Evolutionary conservation across 2,797 vertebrate species (phyloP).

Genomic region (Ctenopoma multispine): DNA sequence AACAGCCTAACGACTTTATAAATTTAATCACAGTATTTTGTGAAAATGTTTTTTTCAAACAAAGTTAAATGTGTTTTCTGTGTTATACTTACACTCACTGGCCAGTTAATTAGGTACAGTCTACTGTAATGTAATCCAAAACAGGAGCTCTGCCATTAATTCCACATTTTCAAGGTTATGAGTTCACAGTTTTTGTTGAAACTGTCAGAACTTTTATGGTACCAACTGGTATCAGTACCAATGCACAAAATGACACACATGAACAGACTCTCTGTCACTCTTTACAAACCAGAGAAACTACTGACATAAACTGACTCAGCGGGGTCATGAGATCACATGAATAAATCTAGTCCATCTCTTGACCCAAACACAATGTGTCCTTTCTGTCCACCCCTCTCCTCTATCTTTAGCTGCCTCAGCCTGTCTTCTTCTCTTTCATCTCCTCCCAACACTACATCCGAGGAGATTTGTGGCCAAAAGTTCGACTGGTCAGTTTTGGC

Average conservation of each 20-base stretch:
- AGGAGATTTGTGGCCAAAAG: slow-evolving; percentile 43
- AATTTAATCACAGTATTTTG: background rate
- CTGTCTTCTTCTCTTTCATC: slow-evolving; percentile 4
- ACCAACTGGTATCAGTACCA: no score
- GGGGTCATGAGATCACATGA: slow-evolving; percentile 39
- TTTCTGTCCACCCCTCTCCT: slow-evolving; percentile 30
- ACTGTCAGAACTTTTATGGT: no score
- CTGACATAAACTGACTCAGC: slow-evolving; percentile 42
- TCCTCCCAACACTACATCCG: slow-evolving; percentile 7
- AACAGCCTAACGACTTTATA: background rate
- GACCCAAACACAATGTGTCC: slow-evolving; percentile 51
- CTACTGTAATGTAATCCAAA: no score
- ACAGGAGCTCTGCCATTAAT: no score
- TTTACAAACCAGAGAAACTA: slow-evolving; percentile 8
- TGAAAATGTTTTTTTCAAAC: background rate
- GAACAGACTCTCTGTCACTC: slow-evolving; percentile 8
- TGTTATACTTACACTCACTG: no score
- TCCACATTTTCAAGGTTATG: no score
- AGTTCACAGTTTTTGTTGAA: no score
- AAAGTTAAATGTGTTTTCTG: no score
- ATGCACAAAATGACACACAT: no score
- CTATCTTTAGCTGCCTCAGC: background rate
- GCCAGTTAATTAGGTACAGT: no score
- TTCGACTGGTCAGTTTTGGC: slow-evolving; percentile 58
- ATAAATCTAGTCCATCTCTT: slow-evolving; percentile 42